Evolutionary conservation across 2,888 invertebrate genomes (phyloP).

Genomic region (Chaitophorus viminalis): DNA sequence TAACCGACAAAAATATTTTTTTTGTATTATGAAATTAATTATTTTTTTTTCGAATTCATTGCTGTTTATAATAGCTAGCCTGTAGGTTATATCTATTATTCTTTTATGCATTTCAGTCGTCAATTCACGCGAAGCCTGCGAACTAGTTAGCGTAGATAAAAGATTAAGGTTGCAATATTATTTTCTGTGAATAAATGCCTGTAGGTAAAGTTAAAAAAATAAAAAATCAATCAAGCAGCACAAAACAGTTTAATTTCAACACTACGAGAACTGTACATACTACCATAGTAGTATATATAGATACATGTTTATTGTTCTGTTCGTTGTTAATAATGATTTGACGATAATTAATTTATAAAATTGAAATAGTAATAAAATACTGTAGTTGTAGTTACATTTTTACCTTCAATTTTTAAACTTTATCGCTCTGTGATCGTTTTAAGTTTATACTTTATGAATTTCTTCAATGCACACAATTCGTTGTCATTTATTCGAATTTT

Average conservation of each 20-base stretch:
- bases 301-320: neutral
- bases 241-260: conserved; percentile 7
- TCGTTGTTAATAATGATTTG: neutral
- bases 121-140: neutral
- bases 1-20: neutral
- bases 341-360: neutral
- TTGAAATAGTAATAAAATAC: neutral
- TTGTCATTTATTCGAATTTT: neutral
- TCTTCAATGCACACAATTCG: neutral
- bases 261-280: neutral
- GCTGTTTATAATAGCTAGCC: neutral
- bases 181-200: conserved; percentile 1
- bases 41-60: neutral
- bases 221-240: neutral
- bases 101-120: neutral
- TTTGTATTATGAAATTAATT: neutral
- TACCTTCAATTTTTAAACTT: neutral
- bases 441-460: neutral
- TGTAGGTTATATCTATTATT: neutral
- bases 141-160: conserved; percentile 13
- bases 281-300: no score
- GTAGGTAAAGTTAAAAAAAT: conserved; percentile 7
- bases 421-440: neutral
- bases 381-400: neutral
- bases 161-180: neutral